Evolutionary conservation across 2,888 invertebrate species (phyloP), one percentile per base, ranked within the genome.

Genomic region (Ametastegia equiseti): DNA sequence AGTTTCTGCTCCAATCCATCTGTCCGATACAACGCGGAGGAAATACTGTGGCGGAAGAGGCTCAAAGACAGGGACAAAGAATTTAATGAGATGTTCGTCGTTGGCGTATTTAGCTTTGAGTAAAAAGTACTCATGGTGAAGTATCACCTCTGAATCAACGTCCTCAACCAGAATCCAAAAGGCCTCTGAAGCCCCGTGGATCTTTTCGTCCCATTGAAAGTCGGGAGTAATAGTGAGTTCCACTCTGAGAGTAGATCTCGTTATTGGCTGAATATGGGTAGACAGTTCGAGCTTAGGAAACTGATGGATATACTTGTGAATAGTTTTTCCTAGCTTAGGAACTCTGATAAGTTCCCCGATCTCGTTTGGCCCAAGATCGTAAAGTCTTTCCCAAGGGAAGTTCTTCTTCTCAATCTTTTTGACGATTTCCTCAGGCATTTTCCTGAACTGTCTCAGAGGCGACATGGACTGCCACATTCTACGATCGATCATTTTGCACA

Each of bases 391-490:
- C 97, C 97, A 98, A 0, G 97, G 97, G 90, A 98, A 97, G 90
- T 97, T 97, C 88, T 99, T 99, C 94, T 99, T 99, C 90, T 99
- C 99, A 36, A 99, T 95, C 90, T 99, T 99, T 90, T 98, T 97
- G 9, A 99, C 96, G 23, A 98, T 96, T 93, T 99, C 99, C 89
- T 98, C 98, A 0, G 98, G 99, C 95, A 99, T 98, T 91, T 98
- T 99, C 85, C 97, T 95, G 90, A 99, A 99, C 91, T 99, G 99
- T 15, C 99, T 93, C 15, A 99, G 93, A 1, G 99, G 99, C 1
- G 98, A 98, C 98, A 99, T 98, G 0, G 98, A 98, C 92, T 99
- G 99, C 99, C 99, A 99, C 98, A 99, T 99, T 45, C 99, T 94
- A 0, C 98, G 95, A 91, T 99, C 98, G 82, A 99, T 98, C 99